Conservation (phyloP, 2,113 vertebrate species). For the Chlamydotis undulata region DNA sequence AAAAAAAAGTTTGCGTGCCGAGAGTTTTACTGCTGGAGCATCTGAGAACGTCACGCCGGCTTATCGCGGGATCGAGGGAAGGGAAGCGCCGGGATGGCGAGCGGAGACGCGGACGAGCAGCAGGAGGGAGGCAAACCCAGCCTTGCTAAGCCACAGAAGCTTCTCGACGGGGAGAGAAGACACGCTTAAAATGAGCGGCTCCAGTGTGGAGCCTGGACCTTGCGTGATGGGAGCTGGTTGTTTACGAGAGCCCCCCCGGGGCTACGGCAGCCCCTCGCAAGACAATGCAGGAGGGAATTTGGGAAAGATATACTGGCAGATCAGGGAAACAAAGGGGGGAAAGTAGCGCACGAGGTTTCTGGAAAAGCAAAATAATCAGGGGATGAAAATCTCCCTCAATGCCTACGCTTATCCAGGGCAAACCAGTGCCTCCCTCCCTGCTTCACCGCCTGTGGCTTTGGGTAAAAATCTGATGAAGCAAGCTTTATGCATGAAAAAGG, state of each 20-base stretch:
- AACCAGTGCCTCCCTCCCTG: neutral
- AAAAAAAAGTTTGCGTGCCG: neutral
- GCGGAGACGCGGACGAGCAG: neutral
- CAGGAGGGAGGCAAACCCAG: neutral
- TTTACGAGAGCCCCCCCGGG: accelerated
- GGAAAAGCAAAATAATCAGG: neutral
- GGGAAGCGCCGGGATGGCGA: neutral
- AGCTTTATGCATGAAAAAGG: slow-evolving; percentile 49
- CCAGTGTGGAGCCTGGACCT: neutral
- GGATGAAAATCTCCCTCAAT: neutral
- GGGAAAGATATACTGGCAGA: neutral
- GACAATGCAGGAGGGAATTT: neutral
- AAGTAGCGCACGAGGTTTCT: accelerated
- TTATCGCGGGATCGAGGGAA: neutral
- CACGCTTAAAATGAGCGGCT: neutral
- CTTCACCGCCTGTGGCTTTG: neutral
- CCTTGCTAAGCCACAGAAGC: neutral
- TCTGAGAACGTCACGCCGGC: slow-evolving; percentile 17
- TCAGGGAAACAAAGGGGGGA: neutral
- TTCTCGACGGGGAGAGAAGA: neutral
- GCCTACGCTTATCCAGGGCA: neutral
- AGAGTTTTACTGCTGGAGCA: slow-evolving; percentile 42
- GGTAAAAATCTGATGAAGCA: slow-evolving; percentile 42
- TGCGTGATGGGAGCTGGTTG: neutral
- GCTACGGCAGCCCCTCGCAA: neutral